Conservation (phyloP, 2,113 vertebrate species). For the Tenebrosternarchus preto region DNA sequence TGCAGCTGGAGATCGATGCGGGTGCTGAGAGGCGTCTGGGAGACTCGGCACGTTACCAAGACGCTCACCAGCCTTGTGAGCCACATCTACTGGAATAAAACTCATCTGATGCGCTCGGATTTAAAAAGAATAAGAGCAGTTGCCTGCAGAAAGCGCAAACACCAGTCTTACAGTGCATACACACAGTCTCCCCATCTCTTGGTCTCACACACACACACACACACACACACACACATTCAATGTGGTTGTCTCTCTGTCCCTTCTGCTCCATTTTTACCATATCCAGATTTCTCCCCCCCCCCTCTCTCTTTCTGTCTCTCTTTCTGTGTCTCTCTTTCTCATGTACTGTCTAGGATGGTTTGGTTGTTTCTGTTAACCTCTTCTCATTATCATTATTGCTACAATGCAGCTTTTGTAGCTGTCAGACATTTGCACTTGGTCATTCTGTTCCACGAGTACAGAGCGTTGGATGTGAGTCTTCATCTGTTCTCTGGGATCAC, state of each 20-base stretch:
- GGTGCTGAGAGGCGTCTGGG: background rate
- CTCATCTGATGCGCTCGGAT: background rate
- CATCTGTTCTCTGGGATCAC: constrained; percentile 53
- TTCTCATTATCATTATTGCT: background rate
- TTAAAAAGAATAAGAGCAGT: too few relatives aligned
- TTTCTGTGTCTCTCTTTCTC: background rate
- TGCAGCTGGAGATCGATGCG: constrained; percentile 19
- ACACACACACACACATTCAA: background rate
- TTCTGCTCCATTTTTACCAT: too few relatives aligned
- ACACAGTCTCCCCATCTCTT: background rate
- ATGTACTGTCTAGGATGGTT: too few relatives aligned
- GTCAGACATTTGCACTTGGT: constrained; percentile 42
- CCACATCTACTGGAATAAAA: background rate
- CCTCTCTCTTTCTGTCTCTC: background rate
- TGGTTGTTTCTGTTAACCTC: constrained; percentile 24
- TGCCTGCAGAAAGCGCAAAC: background rate
- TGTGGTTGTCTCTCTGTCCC: too few relatives aligned
- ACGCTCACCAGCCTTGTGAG: background rate
- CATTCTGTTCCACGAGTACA: constrained; percentile 61
- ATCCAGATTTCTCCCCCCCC: background rate
- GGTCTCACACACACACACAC: background rate
- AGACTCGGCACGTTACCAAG: background rate
- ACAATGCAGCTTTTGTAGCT: too few relatives aligned
- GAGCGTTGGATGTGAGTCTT: constrained; percentile 55
- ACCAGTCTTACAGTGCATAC: too few relatives aligned